phyloP scores from a whole-genome alignment of 2,797 vertebrate genomes.

The Malurus leucopterus region DNA sequence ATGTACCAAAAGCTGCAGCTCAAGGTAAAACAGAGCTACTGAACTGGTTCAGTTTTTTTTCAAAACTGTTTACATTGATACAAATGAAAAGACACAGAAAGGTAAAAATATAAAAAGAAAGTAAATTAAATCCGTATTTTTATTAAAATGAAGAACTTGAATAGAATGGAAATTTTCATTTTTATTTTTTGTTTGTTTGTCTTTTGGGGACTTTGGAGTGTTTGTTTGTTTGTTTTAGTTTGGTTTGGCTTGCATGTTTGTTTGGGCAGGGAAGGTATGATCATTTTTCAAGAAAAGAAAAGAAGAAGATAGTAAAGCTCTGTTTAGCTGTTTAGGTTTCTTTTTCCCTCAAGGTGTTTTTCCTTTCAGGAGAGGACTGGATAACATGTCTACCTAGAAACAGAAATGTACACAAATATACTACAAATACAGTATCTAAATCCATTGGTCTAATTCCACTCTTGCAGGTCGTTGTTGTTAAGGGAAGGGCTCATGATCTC shows the following conservation, averaged over 20 bases:
- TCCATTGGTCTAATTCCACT: background rate
- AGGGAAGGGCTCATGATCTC: background rate
- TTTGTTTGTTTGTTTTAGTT: background rate
- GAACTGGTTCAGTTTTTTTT: background rate
- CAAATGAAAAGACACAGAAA: background rate
- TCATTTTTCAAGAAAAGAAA: background rate
- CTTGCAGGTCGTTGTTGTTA: background rate
- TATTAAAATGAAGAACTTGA: background rate
- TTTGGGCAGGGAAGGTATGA: rapidly evolving
- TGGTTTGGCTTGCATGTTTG: background rate
- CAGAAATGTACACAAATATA: background rate
- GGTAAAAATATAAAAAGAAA: background rate
- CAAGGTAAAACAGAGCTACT: background rate
- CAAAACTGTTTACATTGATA: background rate
- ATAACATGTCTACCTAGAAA: background rate
- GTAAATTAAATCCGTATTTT: background rate
- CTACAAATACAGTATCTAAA: background rate
- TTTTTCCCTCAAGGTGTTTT: background rate
- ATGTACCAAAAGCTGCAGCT: background rate
- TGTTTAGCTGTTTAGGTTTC: background rate
- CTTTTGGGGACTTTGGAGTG: no score
- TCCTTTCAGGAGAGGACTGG: background rate
- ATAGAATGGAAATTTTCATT: background rate
- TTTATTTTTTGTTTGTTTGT: background rate
- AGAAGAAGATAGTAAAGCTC: background rate